Conservation (phyloP, 1,140 invertebrate species). For the Bursaphelenchus mucronatus region DNA sequence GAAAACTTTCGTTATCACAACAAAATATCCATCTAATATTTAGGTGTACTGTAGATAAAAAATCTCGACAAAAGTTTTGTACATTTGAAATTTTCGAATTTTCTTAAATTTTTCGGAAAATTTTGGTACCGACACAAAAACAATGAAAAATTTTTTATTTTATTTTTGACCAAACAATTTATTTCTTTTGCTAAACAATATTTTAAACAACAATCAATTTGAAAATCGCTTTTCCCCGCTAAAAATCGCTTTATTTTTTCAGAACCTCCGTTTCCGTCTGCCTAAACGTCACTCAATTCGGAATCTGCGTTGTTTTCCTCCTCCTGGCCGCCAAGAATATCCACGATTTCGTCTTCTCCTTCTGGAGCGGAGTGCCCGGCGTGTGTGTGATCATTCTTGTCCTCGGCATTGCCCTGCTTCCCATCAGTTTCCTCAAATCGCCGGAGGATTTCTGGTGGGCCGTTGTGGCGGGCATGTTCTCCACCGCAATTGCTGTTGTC, state of each 20-base stretch:
- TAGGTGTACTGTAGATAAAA: no score
- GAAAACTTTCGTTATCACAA: no score
- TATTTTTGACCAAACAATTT: background rate
- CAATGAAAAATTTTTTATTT: background rate
- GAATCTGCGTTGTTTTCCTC: constrained; percentile 71
- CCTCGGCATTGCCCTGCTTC: constrained; percentile 67
- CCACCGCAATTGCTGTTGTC: constrained; percentile 51
- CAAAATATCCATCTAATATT: no score
- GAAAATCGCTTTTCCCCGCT: background rate
- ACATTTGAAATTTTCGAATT: no score
- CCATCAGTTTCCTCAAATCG: constrained; percentile 70
- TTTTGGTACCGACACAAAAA: no score
- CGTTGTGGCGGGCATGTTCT: constrained; percentile 37
- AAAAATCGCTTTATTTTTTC: constrained; percentile 23
- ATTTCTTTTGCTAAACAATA: background rate
- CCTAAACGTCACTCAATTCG: constrained; percentile 70
- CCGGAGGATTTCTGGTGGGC: constrained; percentile 71
- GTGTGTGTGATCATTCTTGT: constrained; percentile 69
- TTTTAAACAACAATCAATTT: background rate
- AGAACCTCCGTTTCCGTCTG: constrained; percentile 64
- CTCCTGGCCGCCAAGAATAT: constrained; percentile 68
- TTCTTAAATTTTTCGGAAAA: no score
- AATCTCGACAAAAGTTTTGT: no score
- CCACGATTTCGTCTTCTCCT: constrained; percentile 65
- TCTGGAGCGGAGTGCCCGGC: constrained; percentile 64